A percentile compares a stretch with the other conserved stretches of the same genome.
phyloP scores from a whole-genome alignment of 2,113 vertebrate genomes.

The Azemiops feae region DNA sequence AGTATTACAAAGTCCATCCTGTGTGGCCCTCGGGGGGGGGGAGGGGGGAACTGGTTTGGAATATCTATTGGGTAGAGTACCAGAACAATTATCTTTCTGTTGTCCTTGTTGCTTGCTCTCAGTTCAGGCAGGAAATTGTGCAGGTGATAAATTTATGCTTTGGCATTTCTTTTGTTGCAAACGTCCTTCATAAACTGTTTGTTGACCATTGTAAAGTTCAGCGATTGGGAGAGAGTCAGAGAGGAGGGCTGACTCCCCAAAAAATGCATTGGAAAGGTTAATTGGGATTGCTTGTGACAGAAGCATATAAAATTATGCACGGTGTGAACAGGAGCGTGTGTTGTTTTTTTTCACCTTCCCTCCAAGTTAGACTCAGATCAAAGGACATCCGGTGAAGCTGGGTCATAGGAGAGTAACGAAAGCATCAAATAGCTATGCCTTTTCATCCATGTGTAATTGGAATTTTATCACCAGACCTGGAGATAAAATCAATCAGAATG shows the following conservation, averaged over 20 bases:
- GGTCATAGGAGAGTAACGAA: not conserved
- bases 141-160: not conserved
- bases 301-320: not conserved
- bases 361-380: not conserved
- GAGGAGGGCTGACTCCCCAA: not conserved
- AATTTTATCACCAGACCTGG: not conserved
- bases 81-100: constrained; percentile 7
- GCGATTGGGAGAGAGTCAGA: not conserved
- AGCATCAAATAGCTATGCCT: not conserved
- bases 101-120: not conserved
- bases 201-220: not conserved
- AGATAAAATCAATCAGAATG: not conserved
- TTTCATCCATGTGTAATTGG: not conserved
- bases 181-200: constrained; percentile 8
- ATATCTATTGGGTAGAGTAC: constrained; percentile 6
- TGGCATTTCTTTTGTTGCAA: constrained; percentile 19
- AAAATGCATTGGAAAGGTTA: not conserved
- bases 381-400: not conserved
- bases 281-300: not conserved
- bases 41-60: not conserved
- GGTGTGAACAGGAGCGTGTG: not conserved
- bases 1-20: not conserved
- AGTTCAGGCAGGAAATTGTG: not conserved
- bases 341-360: not conserved
- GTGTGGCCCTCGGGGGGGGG: not conserved